Base-by-base conservation (phyloP, 2,888 invertebrate genomes). In the Drosophila borealis region DNA sequence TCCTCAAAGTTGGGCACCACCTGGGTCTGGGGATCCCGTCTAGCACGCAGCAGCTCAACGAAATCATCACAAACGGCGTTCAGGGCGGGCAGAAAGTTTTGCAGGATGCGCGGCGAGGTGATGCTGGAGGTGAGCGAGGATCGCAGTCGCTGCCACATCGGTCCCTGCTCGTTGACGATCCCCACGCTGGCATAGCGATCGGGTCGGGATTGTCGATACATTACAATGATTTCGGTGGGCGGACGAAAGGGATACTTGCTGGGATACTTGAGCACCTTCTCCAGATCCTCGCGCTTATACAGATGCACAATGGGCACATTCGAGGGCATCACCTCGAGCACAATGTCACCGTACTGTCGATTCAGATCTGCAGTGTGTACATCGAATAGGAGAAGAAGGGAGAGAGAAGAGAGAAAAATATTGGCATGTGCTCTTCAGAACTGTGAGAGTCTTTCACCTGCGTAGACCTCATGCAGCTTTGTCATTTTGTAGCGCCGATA, bases 101-200 rank as follows among this genome's bases (percentile, higher is more conserved):
- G 94, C 91, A 97, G 95, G 0, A 96, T 96, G 79, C 94, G 94
- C 0, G 96, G 95, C 77, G 96, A 97, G 37, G 95, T 96, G 76
- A 97, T 93, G 88, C 95, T 95, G 3, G 95, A 94, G 0, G 97
- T 97, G 54, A 97, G 93, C 62, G 95, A 94, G 10, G 94, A 93
- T 21, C 97, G 94, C 6, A 97, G 93, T 74, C 94, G 94, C 70
- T 95, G 94, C 97, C 97, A 97, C 70, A 94, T 94, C 80, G 95
- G 95, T 6, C 97, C 97, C 94, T 96, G 95, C 95, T 96, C 96
- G 91, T 97, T 97, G 34, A 96, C 96, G 54, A 97, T 94, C 77
- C 97, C 97, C 25, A 95, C 94, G 74, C 96, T 96, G 34, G 96
- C 95, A 91, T 97, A 97, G 90, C 96, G 94, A 89, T 97, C 97